Evolutionary conservation across 2,888 invertebrate species (phyloP), one percentile per base, ranked within the genome.

Genomic region (Campoletis raptor): DNA sequence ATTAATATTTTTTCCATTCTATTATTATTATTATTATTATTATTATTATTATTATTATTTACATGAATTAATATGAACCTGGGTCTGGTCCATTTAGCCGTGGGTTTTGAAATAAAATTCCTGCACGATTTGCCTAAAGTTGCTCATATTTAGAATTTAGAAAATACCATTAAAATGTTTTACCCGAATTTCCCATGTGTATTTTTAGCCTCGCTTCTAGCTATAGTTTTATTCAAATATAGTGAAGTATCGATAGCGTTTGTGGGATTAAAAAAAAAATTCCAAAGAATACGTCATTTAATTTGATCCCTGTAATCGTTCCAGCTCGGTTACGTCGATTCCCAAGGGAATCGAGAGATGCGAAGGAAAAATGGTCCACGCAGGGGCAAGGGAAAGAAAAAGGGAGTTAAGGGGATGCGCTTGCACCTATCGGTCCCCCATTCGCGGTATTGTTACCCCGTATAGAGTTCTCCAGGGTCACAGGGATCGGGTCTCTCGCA

Each of bases 401-500:
- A 24, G 57, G 69, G 66, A 61, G 45, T 80, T 64, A 42, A 83
- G 76, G 76, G 83, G 80, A 84, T 77, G 82, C 73, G 81, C 67
- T 69, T 67, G 42, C 83, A 85, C 85, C 85, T 88, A 88, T 86
- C 86, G 86, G 81, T 76, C 79, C 83, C 83, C 69, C 69, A 48
- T 45, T 18, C 40, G 48, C 30, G 21, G 72, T 45, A 87, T 87
- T 83, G 83, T 79, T 81, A 36, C 15, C 69, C 66, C 74, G 12
- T 18, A 36, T 36, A 72, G 15, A 36, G 64, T 76, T 78, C 81
- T 66, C 45, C 74, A 66, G 74, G 72, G 42, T 81, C 70, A 61
- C 78, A 79, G 76, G 76, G 87, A 85, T 89, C 89, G 88, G 87
- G 89, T 85, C 87, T 86, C 85, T 85, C 85, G 87, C 81, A 84